phyloP scores from a whole-genome alignment of 2,888 invertebrate genomes.

The Siphonodentalium dalli region DNA sequence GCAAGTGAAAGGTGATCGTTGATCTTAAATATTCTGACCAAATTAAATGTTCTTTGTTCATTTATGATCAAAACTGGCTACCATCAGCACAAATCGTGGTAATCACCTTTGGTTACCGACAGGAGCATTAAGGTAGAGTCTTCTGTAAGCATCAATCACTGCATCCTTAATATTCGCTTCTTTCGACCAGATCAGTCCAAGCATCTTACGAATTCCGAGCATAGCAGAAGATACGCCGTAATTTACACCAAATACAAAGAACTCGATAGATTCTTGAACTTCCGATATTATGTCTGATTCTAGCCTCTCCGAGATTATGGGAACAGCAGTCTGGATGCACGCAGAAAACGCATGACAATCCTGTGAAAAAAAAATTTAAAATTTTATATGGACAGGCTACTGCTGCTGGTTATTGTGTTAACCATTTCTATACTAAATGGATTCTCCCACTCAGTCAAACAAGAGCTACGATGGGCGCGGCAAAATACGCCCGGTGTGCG shows the following conservation, averaged over 20 bases:
- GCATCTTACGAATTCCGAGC: conserved; percentile 78
- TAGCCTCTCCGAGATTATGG: conserved; percentile 77
- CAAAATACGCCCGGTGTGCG: too few species aligned
- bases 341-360: conserved; percentile 69
- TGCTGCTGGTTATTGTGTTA: too few species aligned
- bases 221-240: conserved; percentile 66
- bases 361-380: conserved; percentile 52
- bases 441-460: too few species aligned
- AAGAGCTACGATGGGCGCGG: too few species aligned
- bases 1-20: too few species aligned
- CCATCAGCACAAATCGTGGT: too few species aligned
- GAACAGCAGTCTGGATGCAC: conserved; percentile 69
- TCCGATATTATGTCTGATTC: conserved; percentile 73
- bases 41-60: too few species aligned
- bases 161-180: conserved; percentile 77
- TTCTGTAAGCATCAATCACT: conserved; percentile 79
- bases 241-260: conserved; percentile 78
- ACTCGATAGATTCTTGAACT: conserved; percentile 86
- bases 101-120: conserved; percentile 48
- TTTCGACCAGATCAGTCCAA: conserved; percentile 80
- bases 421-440: too few species aligned
- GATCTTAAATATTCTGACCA: background rate
- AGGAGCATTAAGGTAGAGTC: conserved; percentile 70
- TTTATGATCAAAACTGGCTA: too few species aligned
- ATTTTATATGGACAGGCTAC: background rate